phyloP scores from a whole-genome alignment of 2,113 vertebrate genomes.

The Beaufortia kweichowensis region DNA sequence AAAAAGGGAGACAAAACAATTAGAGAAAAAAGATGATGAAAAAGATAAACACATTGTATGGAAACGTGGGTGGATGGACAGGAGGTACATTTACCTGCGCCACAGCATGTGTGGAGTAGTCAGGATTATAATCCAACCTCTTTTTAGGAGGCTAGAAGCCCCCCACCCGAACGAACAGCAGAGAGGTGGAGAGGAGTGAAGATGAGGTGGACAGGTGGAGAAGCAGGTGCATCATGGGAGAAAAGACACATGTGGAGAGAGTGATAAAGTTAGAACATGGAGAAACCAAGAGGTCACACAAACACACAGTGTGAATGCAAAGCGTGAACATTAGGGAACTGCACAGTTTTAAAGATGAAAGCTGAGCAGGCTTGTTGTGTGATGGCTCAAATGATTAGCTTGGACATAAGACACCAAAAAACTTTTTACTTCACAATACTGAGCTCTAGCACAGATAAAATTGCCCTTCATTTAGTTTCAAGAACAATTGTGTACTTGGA shows the following conservation, averaged over 20 bases:
- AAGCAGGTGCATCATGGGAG: slow-evolving; percentile 88
- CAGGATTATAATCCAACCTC: slow-evolving; percentile 98
- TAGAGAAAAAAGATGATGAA: slow-evolving; percentile 47
- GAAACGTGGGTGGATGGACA: background rate
- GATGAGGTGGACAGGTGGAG: slow-evolving; percentile 90
- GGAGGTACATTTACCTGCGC: slow-evolving; percentile 86
- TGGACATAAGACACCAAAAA: background rate
- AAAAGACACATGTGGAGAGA: slow-evolving; percentile 84
- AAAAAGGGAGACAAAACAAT: slow-evolving; percentile 28
- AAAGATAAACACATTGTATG: slow-evolving; percentile 12
- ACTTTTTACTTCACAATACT: background rate
- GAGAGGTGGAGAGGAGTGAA: slow-evolving; percentile 89
- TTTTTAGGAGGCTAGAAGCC: slow-evolving; percentile 98
- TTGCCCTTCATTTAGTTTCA: background rate
- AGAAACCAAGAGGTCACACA: slow-evolving; percentile 53
- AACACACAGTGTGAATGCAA: slow-evolving; percentile 12
- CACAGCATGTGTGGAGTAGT: slow-evolving; percentile 84
- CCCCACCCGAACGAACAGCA: slow-evolving; percentile 79
- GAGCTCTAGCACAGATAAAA: background rate
- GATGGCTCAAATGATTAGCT: background rate
- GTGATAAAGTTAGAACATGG: slow-evolving; percentile 86
- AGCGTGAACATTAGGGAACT: slow-evolving; percentile 6
- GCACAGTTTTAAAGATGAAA: slow-evolving; percentile 26
- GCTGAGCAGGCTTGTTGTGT: background rate
- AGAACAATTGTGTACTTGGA: background rate